Conservation (phyloP, 1,140 invertebrate species). For the Drosophila murphyi region DNA sequence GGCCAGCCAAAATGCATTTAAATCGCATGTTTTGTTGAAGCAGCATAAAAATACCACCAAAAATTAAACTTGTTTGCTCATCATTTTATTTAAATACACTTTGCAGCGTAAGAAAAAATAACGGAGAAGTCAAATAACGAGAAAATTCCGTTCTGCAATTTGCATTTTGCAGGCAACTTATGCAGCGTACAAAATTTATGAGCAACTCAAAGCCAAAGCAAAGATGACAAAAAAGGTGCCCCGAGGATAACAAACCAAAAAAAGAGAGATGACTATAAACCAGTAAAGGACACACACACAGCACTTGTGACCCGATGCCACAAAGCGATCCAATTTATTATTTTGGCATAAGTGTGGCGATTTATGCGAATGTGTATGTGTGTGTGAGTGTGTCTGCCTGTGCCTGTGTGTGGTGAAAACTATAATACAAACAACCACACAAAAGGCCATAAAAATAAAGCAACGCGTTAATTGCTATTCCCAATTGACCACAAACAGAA, state of each 20-base stretch:
- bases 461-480: slow-evolving; percentile 78
- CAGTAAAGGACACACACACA: slow-evolving; percentile 24
- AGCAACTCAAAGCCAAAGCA: slow-evolving; percentile 4
- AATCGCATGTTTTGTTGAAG: slow-evolving; percentile 25
- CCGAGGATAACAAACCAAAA: not conserved
- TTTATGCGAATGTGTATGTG: slow-evolving; percentile 6
- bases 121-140: not conserved
- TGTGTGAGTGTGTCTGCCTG: not conserved
- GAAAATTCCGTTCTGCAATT: slow-evolving; percentile 26
- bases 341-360: slow-evolving; percentile 44
- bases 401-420: slow-evolving; percentile 8
- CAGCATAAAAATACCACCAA: not conserved
- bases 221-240: not conserved
- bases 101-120: not conserved
- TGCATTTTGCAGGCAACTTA: slow-evolving; percentile 36
- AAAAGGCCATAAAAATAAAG: slow-evolving; percentile 67
- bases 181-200: slow-evolving; percentile 43
- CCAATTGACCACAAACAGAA: slow-evolving; percentile 69
- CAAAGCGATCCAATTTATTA: slow-evolving; percentile 36
- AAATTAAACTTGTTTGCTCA: slow-evolving; percentile 30
- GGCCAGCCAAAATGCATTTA: slow-evolving; percentile 13
- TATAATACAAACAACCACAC: slow-evolving; percentile 26
- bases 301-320: slow-evolving; percentile 8
- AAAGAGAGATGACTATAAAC: not conserved
- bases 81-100: slow-evolving; percentile 25